These are phyloP conservation scores for Phalacrocorax carbo DNA, from an alignment of 2,113 vertebrate genomes.

Conservation along the genomic window DNA sequence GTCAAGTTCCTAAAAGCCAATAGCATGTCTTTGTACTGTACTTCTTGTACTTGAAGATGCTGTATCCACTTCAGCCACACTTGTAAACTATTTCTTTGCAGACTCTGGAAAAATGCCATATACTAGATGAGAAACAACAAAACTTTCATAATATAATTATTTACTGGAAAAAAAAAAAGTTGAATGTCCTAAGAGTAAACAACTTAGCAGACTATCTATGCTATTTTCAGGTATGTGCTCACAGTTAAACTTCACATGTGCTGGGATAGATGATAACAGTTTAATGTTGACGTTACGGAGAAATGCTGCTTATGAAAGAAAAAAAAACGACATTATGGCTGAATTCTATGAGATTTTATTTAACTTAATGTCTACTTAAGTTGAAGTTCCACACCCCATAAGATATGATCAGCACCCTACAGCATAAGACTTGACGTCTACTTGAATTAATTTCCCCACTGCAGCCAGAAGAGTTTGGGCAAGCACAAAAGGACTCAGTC, in stretches of 20 bases:
- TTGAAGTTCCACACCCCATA: not conserved
- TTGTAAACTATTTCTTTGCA: not conserved
- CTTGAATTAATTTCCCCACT: not conserved
- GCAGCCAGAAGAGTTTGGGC: not conserved
- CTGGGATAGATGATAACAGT: not conserved
- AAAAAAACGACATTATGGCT: not conserved
- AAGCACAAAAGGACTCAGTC: not conserved
- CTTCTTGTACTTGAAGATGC: not conserved
- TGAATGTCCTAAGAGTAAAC: not conserved
- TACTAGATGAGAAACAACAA: not conserved
- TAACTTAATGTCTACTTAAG: not conserved
- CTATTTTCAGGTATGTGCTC: not conserved
- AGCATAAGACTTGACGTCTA: not conserved
- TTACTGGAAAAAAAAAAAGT: not conserved
- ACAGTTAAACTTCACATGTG: not conserved
- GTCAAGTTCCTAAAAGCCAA: not conserved
- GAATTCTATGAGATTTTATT: not conserved
- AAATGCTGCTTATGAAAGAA: not conserved
- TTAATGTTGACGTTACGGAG: not conserved
- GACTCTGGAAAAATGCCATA: not conserved
- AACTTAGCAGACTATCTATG: not conserved
- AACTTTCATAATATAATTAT: not conserved
- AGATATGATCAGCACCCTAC: not conserved
- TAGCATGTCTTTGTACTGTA: not conserved
- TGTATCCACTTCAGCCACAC: not conserved